Evolutionary conservation across 2,888 invertebrate genomes (phyloP), one percentile per base, ranked within the genome.

Genomic region (Baccha elongata): DNA sequence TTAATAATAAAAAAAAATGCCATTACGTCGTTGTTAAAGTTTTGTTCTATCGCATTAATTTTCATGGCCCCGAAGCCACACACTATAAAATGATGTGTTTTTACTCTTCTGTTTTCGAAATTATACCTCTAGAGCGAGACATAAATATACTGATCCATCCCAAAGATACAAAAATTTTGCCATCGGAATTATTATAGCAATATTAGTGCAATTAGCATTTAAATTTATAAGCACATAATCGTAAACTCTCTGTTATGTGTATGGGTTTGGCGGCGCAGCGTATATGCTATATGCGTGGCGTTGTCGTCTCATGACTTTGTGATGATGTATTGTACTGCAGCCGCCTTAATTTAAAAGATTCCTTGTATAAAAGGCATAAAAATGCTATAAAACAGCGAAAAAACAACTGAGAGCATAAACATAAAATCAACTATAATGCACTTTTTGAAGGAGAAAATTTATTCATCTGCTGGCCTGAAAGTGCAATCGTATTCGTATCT

Each of bases 141-240:
- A 42, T 64, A 23, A 32, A 68, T 44, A 50, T 21, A 29, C 11
- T 17, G 23, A 55, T 23, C 37, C 37, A 37, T 55, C 4, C 42
- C 42, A n/a, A 32, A 52, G 58, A 48, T 67, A 52, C 53, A 19
- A n/a, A 50, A 13, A 50, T 4, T 52, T 53, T 64, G 46, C 44
- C 32, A 35, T 72, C 32, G 32, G 19, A 46, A 48, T 40, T 44
- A 17, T 29, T 23, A 23, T 58, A 26, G 29, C 29, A 60, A 26
- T 44, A n/a, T 4, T 44, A 40, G 68, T 62, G 62, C 73, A 80
- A 80, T 80, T 80, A 68, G 68, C 67, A 68, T 80, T 74, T 68
- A 55, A 74, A 80, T 74, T 67, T 74, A 74, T 68, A 68, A 74
- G 62, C 62, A 46, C 55, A 73, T 79, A 62, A 73, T 68, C 73